Percentiles rank a stretch among this genome's conserved stretches.
Evolutionary conservation across 2,113 vertebrate genomes (phyloP).

Genomic region (Epinephelus moara): DNA sequence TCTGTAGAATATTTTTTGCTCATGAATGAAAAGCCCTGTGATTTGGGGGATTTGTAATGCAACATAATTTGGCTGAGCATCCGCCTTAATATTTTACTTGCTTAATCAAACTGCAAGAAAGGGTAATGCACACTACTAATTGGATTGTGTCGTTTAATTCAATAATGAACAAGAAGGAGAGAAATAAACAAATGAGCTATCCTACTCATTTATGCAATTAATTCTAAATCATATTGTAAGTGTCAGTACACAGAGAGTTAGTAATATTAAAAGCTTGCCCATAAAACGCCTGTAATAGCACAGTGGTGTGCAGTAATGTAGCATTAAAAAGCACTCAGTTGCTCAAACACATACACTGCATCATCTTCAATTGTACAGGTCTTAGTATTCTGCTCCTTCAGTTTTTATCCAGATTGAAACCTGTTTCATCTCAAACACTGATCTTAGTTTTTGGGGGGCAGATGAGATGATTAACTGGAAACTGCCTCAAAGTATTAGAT

Average conservation of each 20-base stretch:
- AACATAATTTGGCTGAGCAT: conserved; percentile 76
- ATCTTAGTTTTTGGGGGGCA: conserved; percentile 18
- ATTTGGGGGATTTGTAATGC: conserved; percentile 77
- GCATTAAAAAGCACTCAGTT: conserved; percentile 16
- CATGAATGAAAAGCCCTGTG: conserved; percentile 57
- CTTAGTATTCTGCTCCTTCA: conserved; percentile 10
- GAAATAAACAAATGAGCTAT: conserved; percentile 72
- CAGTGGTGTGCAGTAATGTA: conserved; percentile 24
- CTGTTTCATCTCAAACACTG: conserved; percentile 27
- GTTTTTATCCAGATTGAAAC: conserved; percentile 10
- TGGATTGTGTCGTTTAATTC: conserved; percentile 82
- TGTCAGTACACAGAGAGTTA: conserved; percentile 49
- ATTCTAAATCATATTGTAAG: conserved; percentile 66
- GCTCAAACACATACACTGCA: neutral
- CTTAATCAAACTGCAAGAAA: conserved; percentile 79
- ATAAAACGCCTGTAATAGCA: conserved; percentile 27
- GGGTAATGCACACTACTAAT: conserved; percentile 79
- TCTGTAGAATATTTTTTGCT: conserved; percentile 41
- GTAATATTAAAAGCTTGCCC: conserved; percentile 46
- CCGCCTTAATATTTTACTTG: conserved; percentile 75
- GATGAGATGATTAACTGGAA: conserved; percentile 34
- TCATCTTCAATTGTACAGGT: neutral
- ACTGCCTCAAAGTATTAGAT: neutral
- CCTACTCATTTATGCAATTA: conserved; percentile 76
- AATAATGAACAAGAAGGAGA: conserved; percentile 73